Base-by-base conservation (phyloP, 2,797 vertebrate genomes). In the Anguilla marmorata region DNA sequence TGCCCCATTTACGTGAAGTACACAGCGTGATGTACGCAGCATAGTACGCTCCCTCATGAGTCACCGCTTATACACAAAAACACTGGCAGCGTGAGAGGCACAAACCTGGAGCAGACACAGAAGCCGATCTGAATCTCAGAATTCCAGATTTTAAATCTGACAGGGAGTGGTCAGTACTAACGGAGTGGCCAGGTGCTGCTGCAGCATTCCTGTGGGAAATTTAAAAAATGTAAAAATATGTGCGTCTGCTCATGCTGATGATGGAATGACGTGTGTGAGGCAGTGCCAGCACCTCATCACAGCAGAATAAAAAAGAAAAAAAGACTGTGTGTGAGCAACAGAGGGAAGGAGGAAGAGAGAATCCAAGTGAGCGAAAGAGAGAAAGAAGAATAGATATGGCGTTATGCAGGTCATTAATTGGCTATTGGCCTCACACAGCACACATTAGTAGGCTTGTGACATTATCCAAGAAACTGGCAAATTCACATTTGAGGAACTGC, bases 381-480 rank as follows among this genome's bases (percentile, higher is more conserved):
- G 79, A 69, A 11, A 88, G 76, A 86, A 30, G 37, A 58, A 86
- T 85, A 89, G 74, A 66, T 27, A 84, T 54, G 89, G 88, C 84
- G 85, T 87, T 72, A 86, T 54, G n/a, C 63, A 92, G 88, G 86
- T 89, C 92, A 94, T 94, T 95, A 95, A 95, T 95, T 94, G 94
- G 94, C 93, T 95, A 94, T 94, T 88, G 92, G 92, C 74, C 76
- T 85, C 58, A 92, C 91, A 37, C 86, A 89, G 91, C 88, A 90
- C 87, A 93, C 94, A 95, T 96, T 95, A 96, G 93, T 92, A 94
- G 93, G 91, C 90, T 91, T 92, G 94, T 95, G 95, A 94, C 93
- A 93, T 91, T 92, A 94, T 92, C 94, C 92, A 86, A 90, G 90
- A 88, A 94, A 92, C 90, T 94, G 95, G 93, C 90, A 58, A 19